Evolutionary conservation across 2,888 invertebrate genomes (phyloP).

Genomic region (Drosophila macrothrix): DNA sequence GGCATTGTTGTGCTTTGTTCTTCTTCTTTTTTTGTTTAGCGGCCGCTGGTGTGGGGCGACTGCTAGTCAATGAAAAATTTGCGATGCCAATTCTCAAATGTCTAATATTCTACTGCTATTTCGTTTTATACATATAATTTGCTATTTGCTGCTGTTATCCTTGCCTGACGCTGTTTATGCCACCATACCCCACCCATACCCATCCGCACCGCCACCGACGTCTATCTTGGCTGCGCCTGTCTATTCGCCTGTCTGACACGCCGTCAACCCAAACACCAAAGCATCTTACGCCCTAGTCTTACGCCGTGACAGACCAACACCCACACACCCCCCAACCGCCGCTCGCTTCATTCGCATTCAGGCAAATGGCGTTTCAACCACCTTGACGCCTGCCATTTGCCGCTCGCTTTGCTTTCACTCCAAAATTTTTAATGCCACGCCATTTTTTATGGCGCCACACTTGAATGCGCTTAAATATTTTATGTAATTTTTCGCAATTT

Average conservation of each 20-base stretch:
- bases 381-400: constrained; percentile 66
- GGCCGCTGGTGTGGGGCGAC: background rate
- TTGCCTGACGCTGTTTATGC: constrained; percentile 42
- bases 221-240: constrained; percentile 38
- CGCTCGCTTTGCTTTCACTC: constrained; percentile 76
- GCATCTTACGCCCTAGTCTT: constrained; percentile 15
- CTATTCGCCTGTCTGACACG: constrained; percentile 67
- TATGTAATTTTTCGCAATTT: constrained; percentile 82
- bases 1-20: constrained; percentile 28
- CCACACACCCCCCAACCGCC: background rate
- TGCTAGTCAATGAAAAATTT: constrained; percentile 73
- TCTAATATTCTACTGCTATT: constrained; percentile 76
- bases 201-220: background rate
- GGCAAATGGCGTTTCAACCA: constrained; percentile 59
- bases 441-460: constrained; percentile 79
- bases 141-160: constrained; percentile 45
- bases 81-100: constrained; percentile 79
- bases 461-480: constrained; percentile 81
- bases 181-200: constrained; percentile 5
- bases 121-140: constrained; percentile 65
- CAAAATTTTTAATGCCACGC: constrained; percentile 76
- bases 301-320: background rate
- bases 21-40: constrained; percentile 7
- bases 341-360: background rate
- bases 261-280: constrained; percentile 50